Percentiles rank a stretch among this genome's conserved stretches.
These are phyloP conservation scores for Tyria jacobaeae DNA, from an alignment of 2,888 invertebrate genomes.

Conservation along the genomic window DNA sequence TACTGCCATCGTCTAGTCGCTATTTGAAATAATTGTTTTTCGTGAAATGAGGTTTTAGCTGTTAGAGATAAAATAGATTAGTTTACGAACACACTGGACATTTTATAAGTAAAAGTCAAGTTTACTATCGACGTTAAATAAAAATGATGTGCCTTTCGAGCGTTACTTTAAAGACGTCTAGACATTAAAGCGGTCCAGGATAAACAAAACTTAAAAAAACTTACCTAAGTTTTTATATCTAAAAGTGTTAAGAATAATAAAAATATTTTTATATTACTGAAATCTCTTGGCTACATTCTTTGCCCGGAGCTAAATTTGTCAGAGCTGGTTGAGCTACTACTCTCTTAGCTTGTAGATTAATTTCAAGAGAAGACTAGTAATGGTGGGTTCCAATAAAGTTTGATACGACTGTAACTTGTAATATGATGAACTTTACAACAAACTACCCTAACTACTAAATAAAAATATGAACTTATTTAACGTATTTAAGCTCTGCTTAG, in stretches of 20 bases:
- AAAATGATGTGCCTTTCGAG: conserved; percentile 12
- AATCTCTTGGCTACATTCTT: not conserved
- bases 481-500: no score
- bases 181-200: conserved; percentile 25
- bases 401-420: not conserved
- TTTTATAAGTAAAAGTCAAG: not conserved
- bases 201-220: conserved; percentile 4
- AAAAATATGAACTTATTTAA: no score
- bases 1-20: no score
- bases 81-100: not conserved
- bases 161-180: conserved; percentile 23
- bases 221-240: conserved; percentile 6
- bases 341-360: not conserved
- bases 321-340: not conserved
- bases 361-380: not conserved
- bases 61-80: no score
- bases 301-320: not conserved
- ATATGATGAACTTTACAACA: no score
- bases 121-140: not conserved
- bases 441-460: no score
- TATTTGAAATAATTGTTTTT: no score
- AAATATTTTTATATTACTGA: not conserved
- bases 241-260: conserved; percentile 2
- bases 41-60: no score
- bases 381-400: not conserved